Percentiles rank a stretch among this genome's conserved stretches.
Conservation (phyloP, 2,888 invertebrate genomes). For the Theretra japonica region DNA sequence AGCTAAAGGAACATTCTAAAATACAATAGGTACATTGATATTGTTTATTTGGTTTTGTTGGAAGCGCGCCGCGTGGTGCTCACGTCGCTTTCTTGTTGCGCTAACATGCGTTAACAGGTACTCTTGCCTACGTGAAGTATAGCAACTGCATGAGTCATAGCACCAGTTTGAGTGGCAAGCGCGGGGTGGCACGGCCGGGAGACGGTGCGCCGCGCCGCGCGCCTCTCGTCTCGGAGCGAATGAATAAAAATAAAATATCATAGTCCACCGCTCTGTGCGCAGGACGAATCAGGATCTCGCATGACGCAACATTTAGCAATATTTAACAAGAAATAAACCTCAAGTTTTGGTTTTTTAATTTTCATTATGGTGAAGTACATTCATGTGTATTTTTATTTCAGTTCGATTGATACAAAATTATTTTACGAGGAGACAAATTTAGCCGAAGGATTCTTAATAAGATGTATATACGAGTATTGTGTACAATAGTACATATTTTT, state of each 20-base stretch:
- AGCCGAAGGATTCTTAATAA: too few species aligned
- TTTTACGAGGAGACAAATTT: too few species aligned
- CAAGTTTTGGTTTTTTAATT: too few species aligned
- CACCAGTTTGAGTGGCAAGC: constrained; percentile 39
- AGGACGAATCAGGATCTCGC: constrained; percentile 33
- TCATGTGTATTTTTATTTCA: too few species aligned
- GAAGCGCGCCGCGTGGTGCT: not conserved
- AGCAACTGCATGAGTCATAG: constrained; percentile 36
- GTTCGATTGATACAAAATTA: too few species aligned
- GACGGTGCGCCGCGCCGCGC: not conserved
- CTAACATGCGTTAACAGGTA: constrained; percentile 19
- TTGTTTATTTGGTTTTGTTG: not conserved
- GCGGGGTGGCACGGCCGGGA: constrained; percentile 37
- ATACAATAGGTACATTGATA: not conserved
- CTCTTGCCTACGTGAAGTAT: constrained; percentile 10
- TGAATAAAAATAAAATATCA: constrained; percentile 30
- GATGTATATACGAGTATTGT: too few species aligned
- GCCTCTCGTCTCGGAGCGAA: not conserved
- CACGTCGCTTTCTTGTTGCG: constrained; percentile 2
- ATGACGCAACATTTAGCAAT: constrained; percentile 48
- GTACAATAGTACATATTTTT: too few species aligned
- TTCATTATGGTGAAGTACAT: too few species aligned
- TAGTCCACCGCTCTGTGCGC: constrained; percentile 29
- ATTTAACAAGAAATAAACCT: constrained; percentile 40
- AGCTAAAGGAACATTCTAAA: not conserved